Base-by-base conservation (phyloP, 2,888 invertebrate genomes). In the Ganaspis brasiliensis region DNA sequence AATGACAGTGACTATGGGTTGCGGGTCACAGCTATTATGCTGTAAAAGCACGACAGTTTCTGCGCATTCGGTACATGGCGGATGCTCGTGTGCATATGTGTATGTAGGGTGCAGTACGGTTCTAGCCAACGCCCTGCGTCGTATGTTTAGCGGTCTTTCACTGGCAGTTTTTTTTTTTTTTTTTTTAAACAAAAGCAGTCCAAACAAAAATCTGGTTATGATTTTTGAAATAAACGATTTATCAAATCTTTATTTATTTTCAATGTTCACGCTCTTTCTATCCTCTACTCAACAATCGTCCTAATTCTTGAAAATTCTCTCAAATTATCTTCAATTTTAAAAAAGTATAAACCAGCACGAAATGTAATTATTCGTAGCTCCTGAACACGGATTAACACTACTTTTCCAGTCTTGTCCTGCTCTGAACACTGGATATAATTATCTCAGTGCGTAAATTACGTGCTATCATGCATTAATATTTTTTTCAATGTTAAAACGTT, bases 1-100 rank as follows among this genome's bases (percentile, higher is more conserved):
- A 86, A 86, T 84, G 83, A 83, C 73, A 78, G 81, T 82, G 82
- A 84, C 82, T 83, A 82, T 77, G 74, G 59, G 35, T 24, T 76
- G 76, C 74, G 77, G 72, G 75, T 77, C 77, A 76, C 76, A 80
- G 79, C 76, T 74, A 80, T 81, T 77, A 75, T 75, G 61, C 63
- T 49, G 77, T 55, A 63, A 63, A 40, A 71, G 49, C 75, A 78
- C 67, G 59, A 76, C 71, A 76, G 73, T 79, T 72, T 73, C 72
- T 49, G 67, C 45, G 45, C 45, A 67, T 45, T 45, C 45, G 21
- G 40, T 24, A 67, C 37, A 67, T 45, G 40, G 14, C 21, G 19
- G 63, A 21, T 24, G 40, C 3, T 21, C 4, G 12, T 24, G 14
- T 21, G 40, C 21, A 45, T 40, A 14, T 9, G 1, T 63, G 40